Evolutionary conservation across 1,140 invertebrate species (phyloP).

Genomic region (Pararge aegeria): DNA sequence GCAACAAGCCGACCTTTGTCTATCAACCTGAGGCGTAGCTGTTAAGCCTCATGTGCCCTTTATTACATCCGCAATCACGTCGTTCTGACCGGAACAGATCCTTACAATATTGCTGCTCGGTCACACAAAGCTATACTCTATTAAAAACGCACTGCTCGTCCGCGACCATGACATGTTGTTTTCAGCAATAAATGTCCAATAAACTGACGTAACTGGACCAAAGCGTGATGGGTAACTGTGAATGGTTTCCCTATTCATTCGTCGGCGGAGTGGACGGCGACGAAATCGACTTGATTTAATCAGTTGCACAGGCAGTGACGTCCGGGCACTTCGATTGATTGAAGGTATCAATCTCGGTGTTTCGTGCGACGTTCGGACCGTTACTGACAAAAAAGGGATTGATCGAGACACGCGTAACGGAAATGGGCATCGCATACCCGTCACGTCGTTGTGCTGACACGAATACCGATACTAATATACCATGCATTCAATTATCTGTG

Average conservation of each 20-base stretch:
- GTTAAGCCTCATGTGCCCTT: too few relatives aligned
- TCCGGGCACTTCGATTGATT: conserved; percentile 67
- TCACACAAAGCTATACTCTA: too few relatives aligned
- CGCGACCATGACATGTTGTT: not conserved
- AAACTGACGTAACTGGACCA: conserved; percentile 48
- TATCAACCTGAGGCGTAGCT: too few relatives aligned
- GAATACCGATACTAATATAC: conserved; percentile 67
- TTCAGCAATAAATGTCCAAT: not conserved
- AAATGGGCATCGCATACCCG: conserved; percentile 68
- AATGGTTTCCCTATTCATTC: conserved; percentile 50
- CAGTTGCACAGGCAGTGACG: conserved; percentile 60
- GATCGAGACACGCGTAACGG: conserved; percentile 73
- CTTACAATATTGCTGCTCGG: too few relatives aligned
- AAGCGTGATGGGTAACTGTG: conserved; percentile 57
- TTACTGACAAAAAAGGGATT: conserved; percentile 74
- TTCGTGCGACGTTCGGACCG: conserved; percentile 67
- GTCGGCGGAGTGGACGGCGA: conserved; percentile 43
- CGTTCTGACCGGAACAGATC: too few relatives aligned
- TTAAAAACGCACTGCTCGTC: too few relatives aligned
- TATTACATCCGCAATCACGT: too few relatives aligned
- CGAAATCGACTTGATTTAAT: conserved; percentile 75
- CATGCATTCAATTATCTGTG: conserved; percentile 65
- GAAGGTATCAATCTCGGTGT: conserved; percentile 71
- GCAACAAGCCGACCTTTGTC: too few relatives aligned
- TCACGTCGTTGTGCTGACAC: conserved; percentile 70